Base-by-base conservation (phyloP, 2,797 vertebrate species). In the Acipenser oxyrinchus region DNA sequence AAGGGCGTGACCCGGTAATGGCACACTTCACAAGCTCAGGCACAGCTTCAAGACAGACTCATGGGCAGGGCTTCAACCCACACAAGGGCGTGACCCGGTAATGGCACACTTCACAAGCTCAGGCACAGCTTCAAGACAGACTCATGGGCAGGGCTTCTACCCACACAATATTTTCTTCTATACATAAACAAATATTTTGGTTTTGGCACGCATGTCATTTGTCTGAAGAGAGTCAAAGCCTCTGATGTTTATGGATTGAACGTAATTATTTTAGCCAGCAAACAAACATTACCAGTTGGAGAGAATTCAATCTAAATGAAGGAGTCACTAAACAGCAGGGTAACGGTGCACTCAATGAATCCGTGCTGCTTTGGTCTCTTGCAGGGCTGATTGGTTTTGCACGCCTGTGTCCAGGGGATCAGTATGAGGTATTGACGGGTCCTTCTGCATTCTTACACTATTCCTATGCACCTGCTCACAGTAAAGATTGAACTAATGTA, bases 361-460 rank as follows among this genome's bases (percentile, higher is more conserved):
- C 10, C 2, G 11, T 58, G 55, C 13, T 58, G 55, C 11, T 58
- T 13, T 7, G 55, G 11, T 11, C 55, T 58, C 55, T 83, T 83
- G 1, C 82, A 97, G 96, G 96, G 62, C 82, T 99, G 83, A 94
- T 97, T 68, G 96, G 95, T 59, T 99, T 94, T 4, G 96, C 96
- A 55, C 91, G 96, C 1, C 94, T 99, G 66, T 99, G 96, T 71
- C 95, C 96, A 0, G 96, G 96, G 73, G 96, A 99, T 81, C 96
- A 97, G 65, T 99, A 98, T 6, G 96, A 98, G 96, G 96, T 98
- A 75, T 69, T 37, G 23, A 37, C 4, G 71, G 81, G 77, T 8
- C 23, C 37, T 64, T 62, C 7, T 15, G 37, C 59, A 60, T 6
- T 55, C 60, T 52, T 37, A 60, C 49, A 61, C 7, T 66, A 12